Conservation (phyloP, 2,888 invertebrate species). For the Melinaea marsaeus region DNA sequence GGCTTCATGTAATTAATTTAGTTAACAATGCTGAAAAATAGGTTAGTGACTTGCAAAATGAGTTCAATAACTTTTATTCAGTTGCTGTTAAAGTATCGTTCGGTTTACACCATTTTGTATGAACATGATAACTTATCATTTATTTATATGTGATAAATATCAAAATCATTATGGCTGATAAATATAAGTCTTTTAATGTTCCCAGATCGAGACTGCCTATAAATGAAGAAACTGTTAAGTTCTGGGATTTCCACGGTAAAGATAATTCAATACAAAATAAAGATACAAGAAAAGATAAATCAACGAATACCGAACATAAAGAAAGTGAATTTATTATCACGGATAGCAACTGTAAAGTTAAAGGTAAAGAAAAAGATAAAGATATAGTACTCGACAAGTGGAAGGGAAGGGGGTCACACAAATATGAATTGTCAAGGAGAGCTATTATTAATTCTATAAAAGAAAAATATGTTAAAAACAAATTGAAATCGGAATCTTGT, state of each 20-base stretch:
- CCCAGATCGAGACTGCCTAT: conserved; percentile 66
- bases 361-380: conserved; percentile 39
- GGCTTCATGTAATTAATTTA: background rate
- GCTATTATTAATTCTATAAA: conserved; percentile 69
- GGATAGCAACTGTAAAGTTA: conserved; percentile 32
- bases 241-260: conserved; percentile 59
- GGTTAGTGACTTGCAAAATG: conserved; percentile 33
- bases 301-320: conserved; percentile 40
- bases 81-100: conserved; percentile 11
- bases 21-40: conserved; percentile 14
- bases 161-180: conserved; percentile 42
- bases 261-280: conserved; percentile 18
- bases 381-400: conserved; percentile 62
- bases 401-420: conserved; percentile 57
- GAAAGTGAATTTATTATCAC: conserved; percentile 29
- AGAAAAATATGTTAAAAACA: conserved; percentile 54
- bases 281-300: conserved; percentile 41
- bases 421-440: conserved; percentile 60
- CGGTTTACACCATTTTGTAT: conserved; percentile 8
- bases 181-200: conserved; percentile 43
- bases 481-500: conserved; percentile 44
- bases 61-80: conserved; percentile 6
- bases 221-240: conserved; percentile 46
- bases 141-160: background rate
- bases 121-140: background rate